Conservation (phyloP, 2,113 vertebrate species). For the Tachysurus fulvidraco region DNA sequence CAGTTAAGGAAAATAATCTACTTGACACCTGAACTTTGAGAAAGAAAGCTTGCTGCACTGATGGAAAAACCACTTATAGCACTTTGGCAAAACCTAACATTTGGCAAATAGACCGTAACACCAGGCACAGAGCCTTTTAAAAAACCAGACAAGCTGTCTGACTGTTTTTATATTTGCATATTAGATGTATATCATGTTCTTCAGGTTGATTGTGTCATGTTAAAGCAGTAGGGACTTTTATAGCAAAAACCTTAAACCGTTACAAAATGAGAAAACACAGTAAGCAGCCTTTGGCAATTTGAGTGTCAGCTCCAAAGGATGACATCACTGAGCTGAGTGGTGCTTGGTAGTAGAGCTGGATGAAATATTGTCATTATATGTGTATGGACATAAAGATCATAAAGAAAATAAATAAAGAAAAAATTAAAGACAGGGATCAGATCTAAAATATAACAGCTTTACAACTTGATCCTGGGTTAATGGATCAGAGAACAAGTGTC, state of each 20-base stretch:
- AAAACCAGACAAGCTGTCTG: constrained; percentile 61
- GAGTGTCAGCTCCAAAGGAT: constrained; percentile 26
- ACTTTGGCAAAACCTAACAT: constrained; percentile 52
- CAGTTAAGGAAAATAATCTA: constrained; percentile 70
- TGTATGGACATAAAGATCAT: not conserved
- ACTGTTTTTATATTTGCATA: constrained; percentile 65
- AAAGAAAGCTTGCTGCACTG: constrained; percentile 50
- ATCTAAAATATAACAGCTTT: not conserved
- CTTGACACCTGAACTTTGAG: constrained; percentile 65
- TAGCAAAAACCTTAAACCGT: constrained; percentile 50
- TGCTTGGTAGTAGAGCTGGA: constrained; percentile 17
- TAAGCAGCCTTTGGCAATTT: constrained; percentile 36
- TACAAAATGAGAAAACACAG: constrained; percentile 44
- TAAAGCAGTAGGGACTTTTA: constrained; percentile 51
- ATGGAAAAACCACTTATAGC: constrained; percentile 64
- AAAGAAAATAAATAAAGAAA: not conserved
- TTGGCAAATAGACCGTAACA: constrained; percentile 62
- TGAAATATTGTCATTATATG: not conserved
- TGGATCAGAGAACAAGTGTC: not conserved
- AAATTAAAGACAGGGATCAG: not conserved
- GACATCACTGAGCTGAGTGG: constrained; percentile 32
- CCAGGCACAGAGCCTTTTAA: constrained; percentile 57
- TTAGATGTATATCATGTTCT: constrained; percentile 57
- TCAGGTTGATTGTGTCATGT: constrained; percentile 41
- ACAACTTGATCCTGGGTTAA: not conserved